phyloP scores from a whole-genome alignment of 1,140 invertebrate genomes.

The Aphelenchoides fujianensis region DNA sequence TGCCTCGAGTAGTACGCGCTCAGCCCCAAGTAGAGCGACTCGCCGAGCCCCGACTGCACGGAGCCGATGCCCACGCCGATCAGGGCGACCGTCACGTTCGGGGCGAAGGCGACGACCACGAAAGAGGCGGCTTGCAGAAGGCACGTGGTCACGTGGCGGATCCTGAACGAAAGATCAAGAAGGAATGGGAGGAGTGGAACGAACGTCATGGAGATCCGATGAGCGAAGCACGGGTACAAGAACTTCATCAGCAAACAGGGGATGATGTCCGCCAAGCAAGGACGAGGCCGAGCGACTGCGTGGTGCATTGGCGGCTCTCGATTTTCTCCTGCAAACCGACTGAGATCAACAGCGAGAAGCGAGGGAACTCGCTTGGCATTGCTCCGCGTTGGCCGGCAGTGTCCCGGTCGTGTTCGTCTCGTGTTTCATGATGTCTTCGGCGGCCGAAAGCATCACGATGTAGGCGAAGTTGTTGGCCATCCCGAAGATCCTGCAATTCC shows the following conservation, averaged over 20 bases:
- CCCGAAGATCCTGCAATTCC: slow-evolving; percentile 28
- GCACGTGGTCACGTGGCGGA: slow-evolving; percentile 37
- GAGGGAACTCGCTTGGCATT: no score
- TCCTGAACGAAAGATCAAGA: slow-evolving; percentile 22
- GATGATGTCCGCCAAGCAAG: slow-evolving; percentile 48
- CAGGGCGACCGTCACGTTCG: slow-evolving; percentile 26
- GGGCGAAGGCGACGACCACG: slow-evolving; percentile 36
- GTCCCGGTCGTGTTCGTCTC: neutral
- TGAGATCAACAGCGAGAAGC: no score
- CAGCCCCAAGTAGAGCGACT: slow-evolving; percentile 31
- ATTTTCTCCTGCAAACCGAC: neutral
- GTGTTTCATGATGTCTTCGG: slow-evolving; percentile 24
- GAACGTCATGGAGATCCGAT: slow-evolving; percentile 12
- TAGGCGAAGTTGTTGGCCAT: slow-evolving; percentile 26
- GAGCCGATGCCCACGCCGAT: slow-evolving; percentile 33
- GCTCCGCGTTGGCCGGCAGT: no score
- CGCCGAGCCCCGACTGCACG: slow-evolving; percentile 29
- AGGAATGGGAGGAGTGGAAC: neutral
- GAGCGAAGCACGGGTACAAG: slow-evolving; percentile 39
- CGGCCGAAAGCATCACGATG: slow-evolving; percentile 22
- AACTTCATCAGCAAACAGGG: slow-evolving; percentile 46
- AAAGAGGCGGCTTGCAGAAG: slow-evolving; percentile 26
- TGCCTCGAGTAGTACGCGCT: slow-evolving; percentile 33
- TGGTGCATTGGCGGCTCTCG: slow-evolving; percentile 12
- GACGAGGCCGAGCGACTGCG: slow-evolving; percentile 28